Evolutionary conservation across 1,140 invertebrate species (phyloP).

Genomic region (Bactericera cockerelli): DNA sequence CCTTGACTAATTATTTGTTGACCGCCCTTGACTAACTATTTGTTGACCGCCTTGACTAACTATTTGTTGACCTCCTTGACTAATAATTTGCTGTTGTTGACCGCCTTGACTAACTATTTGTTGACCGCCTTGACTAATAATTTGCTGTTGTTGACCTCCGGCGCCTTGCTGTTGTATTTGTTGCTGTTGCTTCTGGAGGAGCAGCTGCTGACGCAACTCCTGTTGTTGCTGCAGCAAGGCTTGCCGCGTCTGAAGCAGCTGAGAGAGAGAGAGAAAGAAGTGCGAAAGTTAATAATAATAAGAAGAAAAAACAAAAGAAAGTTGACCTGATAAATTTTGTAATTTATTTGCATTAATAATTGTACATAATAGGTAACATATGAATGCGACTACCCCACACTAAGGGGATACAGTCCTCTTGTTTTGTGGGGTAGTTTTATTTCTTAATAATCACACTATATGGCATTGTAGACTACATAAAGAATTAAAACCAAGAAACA

Average conservation of each 20-base stretch:
- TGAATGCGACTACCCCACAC: too few relatives aligned
- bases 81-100: conserved; percentile 13
- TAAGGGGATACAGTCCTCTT: too few relatives aligned
- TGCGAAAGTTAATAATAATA: too few relatives aligned
- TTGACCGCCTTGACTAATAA: conserved; percentile 3
- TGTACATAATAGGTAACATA: too few relatives aligned
- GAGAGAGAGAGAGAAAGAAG: conserved; percentile 9
- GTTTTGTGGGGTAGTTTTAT: too few relatives aligned
- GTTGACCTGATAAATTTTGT: too few relatives aligned
- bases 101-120: conserved; percentile 9
- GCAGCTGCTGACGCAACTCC: conserved; percentile 19
- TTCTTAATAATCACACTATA: too few relatives aligned
- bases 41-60: conserved; percentile 25
- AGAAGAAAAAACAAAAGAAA: not conserved
- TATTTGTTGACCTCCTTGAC: conserved; percentile 13
- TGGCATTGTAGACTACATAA: too few relatives aligned
- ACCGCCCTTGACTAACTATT: conserved; percentile 23
- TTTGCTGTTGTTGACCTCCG: conserved; percentile 13
- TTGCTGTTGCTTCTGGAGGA: not conserved
- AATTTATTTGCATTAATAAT: too few relatives aligned
- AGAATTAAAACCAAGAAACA: too few relatives aligned
- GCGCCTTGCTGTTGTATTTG: conserved; percentile 16
- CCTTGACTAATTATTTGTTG: conserved; percentile 17
- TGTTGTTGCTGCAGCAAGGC: conserved; percentile 22
- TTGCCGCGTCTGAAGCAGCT: conserved; percentile 19